Conservation (phyloP, 2,113 vertebrate species). For the Gobio gobio region DNA sequence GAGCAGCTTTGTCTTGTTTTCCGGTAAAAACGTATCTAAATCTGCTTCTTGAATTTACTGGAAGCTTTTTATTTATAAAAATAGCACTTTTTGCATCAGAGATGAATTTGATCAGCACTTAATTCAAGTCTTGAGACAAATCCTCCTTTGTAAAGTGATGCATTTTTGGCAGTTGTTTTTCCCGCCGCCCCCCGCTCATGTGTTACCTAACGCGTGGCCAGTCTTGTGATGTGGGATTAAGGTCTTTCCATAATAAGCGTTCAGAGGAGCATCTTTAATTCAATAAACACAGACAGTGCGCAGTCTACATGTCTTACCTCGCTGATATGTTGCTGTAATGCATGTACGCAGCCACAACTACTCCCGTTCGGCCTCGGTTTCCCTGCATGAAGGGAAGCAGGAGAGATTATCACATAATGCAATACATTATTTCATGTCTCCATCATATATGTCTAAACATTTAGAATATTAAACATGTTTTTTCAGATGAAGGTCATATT, state of each 20-base stretch:
- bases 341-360: slow-evolving; percentile 97
- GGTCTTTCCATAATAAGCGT: neutral
- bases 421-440: neutral
- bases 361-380: slow-evolving; percentile 91
- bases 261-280: slow-evolving; percentile 36
- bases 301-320: slow-evolving; percentile 78
- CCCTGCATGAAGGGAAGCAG: slow-evolving; percentile 80
- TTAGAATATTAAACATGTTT: neutral
- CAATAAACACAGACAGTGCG: slow-evolving; percentile 27
- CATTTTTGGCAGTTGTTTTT: slow-evolving; percentile 2
- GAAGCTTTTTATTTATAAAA: slow-evolving; percentile 6
- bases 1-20: neutral
- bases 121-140: slow-evolving; percentile 39
- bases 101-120: slow-evolving; percentile 23
- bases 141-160: slow-evolving; percentile 12
- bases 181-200: slow-evolving; percentile 12
- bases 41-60: neutral
- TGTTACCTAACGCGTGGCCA: slow-evolving; percentile 12
- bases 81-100: slow-evolving; percentile 18
- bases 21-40: neutral
- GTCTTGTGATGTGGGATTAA: slow-evolving; percentile 44
- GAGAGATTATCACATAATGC: neutral
- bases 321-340: slow-evolving; percentile 99
- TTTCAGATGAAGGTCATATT: neutral
- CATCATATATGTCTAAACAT: neutral